A percentile compares a stretch with the other conserved stretches of the same genome.
Conservation (phyloP, 2,888 invertebrate genomes). For the Orthosia gothica region DNA sequence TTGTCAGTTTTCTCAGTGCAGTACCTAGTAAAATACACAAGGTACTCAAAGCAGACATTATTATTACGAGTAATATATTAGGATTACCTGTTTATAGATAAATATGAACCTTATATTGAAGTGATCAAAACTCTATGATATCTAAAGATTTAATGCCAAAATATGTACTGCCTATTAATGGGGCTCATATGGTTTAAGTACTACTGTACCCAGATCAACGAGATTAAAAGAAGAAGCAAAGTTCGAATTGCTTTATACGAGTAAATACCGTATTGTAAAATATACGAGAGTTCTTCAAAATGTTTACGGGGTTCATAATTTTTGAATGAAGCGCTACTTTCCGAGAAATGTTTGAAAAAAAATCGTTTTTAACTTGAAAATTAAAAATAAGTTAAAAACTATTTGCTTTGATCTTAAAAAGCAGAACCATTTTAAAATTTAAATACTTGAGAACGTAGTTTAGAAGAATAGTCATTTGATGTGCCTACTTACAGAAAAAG, state of each 20-base stretch:
- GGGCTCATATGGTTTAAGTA: not conserved
- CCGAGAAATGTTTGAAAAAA: constrained; percentile 30
- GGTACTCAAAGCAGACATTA: not conserved
- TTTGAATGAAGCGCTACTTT: constrained; percentile 1
- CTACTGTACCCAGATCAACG: not conserved
- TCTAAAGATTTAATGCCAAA: not conserved
- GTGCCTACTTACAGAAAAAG: not conserved
- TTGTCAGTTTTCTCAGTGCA: too few species aligned
- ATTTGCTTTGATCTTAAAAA: too few species aligned
- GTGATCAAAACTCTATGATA: not conserved
- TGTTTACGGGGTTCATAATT: constrained; percentile 23
- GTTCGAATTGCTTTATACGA: not conserved
- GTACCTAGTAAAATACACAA: constrained; percentile 4
- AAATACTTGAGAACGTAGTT: not conserved
- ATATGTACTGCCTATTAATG: not conserved
- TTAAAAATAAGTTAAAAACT: too few species aligned
- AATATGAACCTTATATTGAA: not conserved
- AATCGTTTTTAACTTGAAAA: too few species aligned
- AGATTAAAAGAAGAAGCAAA: constrained; percentile 1
- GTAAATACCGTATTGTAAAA: constrained; percentile 12
- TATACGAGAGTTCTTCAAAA: not conserved
- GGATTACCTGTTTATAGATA: not conserved
- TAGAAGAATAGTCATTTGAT: not conserved
- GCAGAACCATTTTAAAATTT: not conserved
- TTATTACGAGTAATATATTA: not conserved